A percentile compares a stretch with the other conserved stretches of the same genome.
These are phyloP conservation scores for Cephus pygmeus DNA, from an alignment of 2,888 invertebrate species.

Conservation along the genomic window DNA sequence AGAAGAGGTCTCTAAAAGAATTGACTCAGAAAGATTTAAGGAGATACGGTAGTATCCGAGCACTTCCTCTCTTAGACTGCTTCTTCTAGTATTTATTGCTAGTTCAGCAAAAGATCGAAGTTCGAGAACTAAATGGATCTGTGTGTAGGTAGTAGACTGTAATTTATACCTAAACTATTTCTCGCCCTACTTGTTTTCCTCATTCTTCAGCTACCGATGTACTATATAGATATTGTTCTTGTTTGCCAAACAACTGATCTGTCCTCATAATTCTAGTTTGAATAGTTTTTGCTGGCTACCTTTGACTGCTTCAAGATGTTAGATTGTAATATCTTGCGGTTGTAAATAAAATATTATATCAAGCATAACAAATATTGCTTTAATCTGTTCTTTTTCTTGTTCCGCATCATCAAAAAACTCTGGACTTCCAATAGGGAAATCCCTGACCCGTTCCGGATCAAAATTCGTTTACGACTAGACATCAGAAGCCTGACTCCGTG, in stretches of 20 bases:
- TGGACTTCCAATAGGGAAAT: neutral
- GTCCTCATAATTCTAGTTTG: neutral
- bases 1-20: neutral
- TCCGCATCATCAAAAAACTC: neutral
- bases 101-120: neutral
- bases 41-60: neutral
- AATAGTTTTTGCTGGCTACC: too few species aligned
- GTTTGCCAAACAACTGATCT: neutral
- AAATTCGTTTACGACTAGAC: slow-evolving; percentile 40
- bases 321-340: too few species aligned
- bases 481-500: slow-evolving; percentile 28
- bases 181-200: neutral
- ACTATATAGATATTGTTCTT: neutral
- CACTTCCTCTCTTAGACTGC: neutral
- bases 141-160: neutral
- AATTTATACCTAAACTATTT: neutral
- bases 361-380: neutral
- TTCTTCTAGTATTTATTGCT: neutral
- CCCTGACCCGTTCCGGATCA: slow-evolving; percentile 23
- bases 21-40: neutral
- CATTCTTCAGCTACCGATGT: neutral
- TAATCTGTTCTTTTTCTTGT: neutral
- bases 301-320: too few species aligned
- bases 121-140: neutral
- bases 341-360: too few species aligned